phyloP scores from a whole-genome alignment of 2,888 invertebrate genomes.

The Volucella inflata region DNA sequence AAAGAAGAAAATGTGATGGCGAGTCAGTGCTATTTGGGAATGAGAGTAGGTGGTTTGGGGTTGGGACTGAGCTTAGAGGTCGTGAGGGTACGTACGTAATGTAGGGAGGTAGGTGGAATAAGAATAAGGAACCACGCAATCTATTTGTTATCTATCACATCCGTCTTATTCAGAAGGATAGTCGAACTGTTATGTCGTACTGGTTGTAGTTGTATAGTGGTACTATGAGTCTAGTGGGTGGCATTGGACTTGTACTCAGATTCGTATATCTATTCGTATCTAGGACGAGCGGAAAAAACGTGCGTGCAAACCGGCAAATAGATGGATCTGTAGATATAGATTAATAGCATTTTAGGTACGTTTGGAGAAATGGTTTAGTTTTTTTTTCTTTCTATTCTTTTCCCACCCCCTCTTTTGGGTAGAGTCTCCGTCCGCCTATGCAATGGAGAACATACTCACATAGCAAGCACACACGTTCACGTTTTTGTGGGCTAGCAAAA shows the following conservation, averaged over 20 bases:
- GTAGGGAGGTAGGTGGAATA: constrained; percentile 67
- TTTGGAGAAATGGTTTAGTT: constrained; percentile 46
- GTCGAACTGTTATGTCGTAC: constrained; percentile 55
- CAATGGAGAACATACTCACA: constrained; percentile 37
- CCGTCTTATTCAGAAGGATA: constrained; percentile 76
- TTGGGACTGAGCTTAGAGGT: constrained; percentile 24
- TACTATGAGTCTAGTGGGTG: constrained; percentile 57
- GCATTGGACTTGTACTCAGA: constrained; percentile 36
- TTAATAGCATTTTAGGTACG: constrained; percentile 73
- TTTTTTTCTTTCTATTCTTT: constrained; percentile 2
- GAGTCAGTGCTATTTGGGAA: constrained; percentile 21
- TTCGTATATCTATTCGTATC: constrained; percentile 57
- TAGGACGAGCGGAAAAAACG: constrained; percentile 73
- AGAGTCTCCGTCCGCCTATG: background rate
- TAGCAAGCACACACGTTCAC: constrained; percentile 34
- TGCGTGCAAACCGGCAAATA: constrained; percentile 76
- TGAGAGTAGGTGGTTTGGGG: constrained; percentile 41
- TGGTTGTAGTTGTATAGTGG: constrained; percentile 74
- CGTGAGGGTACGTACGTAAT: constrained; percentile 14
- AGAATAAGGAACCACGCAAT: constrained; percentile 77
- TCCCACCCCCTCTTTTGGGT: too few species aligned
- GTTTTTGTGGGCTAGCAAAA: constrained; percentile 34
- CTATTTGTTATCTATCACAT: constrained; percentile 78
- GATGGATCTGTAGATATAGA: constrained; percentile 76
- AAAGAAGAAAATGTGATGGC: constrained; percentile 68